Conservation (phyloP, 1,140 invertebrate species). For the Camponotus floridanus region DNA sequence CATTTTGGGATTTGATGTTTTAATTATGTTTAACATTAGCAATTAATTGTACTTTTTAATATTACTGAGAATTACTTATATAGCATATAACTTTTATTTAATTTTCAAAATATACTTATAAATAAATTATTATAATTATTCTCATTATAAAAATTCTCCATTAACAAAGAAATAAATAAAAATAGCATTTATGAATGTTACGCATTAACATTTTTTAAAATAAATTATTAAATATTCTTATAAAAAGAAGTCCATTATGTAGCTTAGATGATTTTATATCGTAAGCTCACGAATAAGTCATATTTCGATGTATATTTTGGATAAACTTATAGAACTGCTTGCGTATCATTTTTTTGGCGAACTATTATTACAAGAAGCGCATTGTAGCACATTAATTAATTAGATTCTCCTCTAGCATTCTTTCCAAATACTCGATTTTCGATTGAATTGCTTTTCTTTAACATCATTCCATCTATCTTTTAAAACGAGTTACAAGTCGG, state of each 20-base stretch:
- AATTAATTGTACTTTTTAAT: too few relatives aligned
- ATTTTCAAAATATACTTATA: too few relatives aligned
- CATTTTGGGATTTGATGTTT: too few relatives aligned
- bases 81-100: too few relatives aligned
- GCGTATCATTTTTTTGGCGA: constrained; percentile 1
- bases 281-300: constrained; percentile 56
- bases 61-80: too few relatives aligned
- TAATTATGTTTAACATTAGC: too few relatives aligned
- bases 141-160: too few relatives aligned
- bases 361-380: not conserved
- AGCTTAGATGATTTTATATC: constrained; percentile 34
- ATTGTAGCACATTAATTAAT: not conserved
- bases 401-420: not conserved
- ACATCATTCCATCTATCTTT: not conserved
- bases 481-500: constrained; percentile 49
- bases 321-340: not conserved
- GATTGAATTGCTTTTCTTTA: not conserved
- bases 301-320: constrained; percentile 3
- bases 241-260: constrained; percentile 43
- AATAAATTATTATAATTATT: too few relatives aligned
- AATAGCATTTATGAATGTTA: too few relatives aligned
- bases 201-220: not conserved
- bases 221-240: constrained; percentile 61
- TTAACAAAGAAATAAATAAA: too few relatives aligned
- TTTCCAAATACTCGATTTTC: constrained; percentile 16